phyloP scores from a whole-genome alignment of 2,797 vertebrate genomes.

The Hippocampus kuda region DNA sequence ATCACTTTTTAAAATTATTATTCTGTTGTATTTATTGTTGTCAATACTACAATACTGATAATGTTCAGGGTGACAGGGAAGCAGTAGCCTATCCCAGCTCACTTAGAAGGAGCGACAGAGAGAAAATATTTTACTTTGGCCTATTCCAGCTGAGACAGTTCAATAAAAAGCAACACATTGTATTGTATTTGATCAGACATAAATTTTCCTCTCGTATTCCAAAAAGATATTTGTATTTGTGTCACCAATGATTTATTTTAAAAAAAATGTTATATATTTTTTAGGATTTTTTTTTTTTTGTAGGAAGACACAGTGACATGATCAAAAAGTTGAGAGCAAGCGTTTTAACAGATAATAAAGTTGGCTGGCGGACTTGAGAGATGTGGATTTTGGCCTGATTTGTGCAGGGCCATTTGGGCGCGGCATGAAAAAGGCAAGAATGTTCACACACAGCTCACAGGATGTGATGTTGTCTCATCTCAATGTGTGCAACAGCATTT shows the following conservation, averaged over 20 bases:
- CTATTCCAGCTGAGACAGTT: neutral
- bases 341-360: neutral
- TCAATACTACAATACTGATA: neutral
- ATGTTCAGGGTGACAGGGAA: neutral
- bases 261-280: neutral
- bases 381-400: constrained; percentile 1
- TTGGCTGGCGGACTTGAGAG: neutral
- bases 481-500: constrained; percentile 1
- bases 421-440: constrained; percentile 2
- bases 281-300: neutral
- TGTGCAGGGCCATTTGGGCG: constrained; percentile 4
- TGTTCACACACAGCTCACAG: constrained; percentile 4
- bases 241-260: neutral
- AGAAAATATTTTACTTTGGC: neutral
- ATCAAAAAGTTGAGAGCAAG: neutral
- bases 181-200: neutral
- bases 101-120: neutral
- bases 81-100: neutral
- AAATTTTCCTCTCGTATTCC: neutral
- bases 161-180: neutral
- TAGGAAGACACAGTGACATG: neutral
- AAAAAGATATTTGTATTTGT: neutral
- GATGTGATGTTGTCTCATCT: constrained; percentile 12
- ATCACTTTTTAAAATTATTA: neutral
- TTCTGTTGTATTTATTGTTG: neutral